phyloP scores from a whole-genome alignment of 2,888 invertebrate species.

The Trichogramma evanescens region DNA sequence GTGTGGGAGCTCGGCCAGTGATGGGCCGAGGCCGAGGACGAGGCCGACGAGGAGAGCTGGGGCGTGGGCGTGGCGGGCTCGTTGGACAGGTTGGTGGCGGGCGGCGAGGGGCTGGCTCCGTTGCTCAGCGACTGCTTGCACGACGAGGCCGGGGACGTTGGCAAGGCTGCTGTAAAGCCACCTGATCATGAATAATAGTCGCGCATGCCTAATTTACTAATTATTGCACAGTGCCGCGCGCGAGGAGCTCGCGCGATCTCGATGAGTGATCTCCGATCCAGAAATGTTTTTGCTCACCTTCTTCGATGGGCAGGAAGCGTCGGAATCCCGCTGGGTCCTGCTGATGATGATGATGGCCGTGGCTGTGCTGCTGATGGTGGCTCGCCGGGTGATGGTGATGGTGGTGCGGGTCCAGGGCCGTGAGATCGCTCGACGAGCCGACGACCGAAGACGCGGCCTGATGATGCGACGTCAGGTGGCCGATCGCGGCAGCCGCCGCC shows the following conservation, averaged over 20 bases:
- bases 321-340: slow-evolving; percentile 2
- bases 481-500: slow-evolving; percentile 22
- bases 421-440: too few species aligned
- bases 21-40: slow-evolving; percentile 23
- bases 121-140: slow-evolving; percentile 10
- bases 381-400: slow-evolving; percentile 43
- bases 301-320: slow-evolving; percentile 19
- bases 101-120: slow-evolving; percentile 20
- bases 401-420: not conserved
- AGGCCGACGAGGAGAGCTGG: slow-evolving; percentile 48
- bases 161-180: slow-evolving; percentile 14
- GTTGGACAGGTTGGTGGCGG: slow-evolving; percentile 34
- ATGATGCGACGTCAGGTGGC: slow-evolving; percentile 41
- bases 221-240: not conserved
- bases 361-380: slow-evolving; percentile 35
- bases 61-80: slow-evolving; percentile 15
- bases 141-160: slow-evolving; percentile 17
- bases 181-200: not conserved
- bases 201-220: not conserved
- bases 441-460: slow-evolving; percentile 26
- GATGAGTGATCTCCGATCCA: not conserved
- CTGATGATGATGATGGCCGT: not conserved
- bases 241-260: slow-evolving; percentile 1
- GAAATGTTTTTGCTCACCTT: slow-evolving; percentile 11
- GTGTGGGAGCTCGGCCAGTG: slow-evolving; percentile 45